phyloP scores from a whole-genome alignment of 2,888 invertebrate genomes.

The Chymomyza amoena region DNA sequence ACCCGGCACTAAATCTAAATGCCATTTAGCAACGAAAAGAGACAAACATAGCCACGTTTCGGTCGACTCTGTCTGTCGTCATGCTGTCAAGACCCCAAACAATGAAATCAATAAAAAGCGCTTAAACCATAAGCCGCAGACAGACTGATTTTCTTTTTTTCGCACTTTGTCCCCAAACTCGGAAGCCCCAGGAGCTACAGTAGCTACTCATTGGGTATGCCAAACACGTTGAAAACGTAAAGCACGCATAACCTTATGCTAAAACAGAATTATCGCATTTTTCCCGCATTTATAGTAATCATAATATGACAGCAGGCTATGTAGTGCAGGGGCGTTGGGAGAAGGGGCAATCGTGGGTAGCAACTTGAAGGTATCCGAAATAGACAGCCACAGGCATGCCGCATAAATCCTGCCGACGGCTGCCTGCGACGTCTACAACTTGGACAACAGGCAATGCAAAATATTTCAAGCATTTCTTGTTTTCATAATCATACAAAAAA shows the following conservation, averaged over 20 bases:
- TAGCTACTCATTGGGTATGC: slow-evolving; percentile 41
- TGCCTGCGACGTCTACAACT: not conserved
- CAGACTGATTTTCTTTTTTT: slow-evolving; percentile 39
- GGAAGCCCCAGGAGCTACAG: not conserved
- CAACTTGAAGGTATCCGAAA: not conserved
- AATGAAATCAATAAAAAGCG: slow-evolving; percentile 53
- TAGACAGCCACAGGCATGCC: slow-evolving; percentile 12
- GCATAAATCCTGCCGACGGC: not conserved
- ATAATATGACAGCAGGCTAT: slow-evolving; percentile 27
- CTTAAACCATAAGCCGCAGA: slow-evolving; percentile 38
- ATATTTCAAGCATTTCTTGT: slow-evolving; percentile 50
- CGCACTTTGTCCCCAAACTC: not conserved
- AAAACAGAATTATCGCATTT: slow-evolving; percentile 66
- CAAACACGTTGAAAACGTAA: slow-evolving; percentile 40
- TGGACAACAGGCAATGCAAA: slow-evolving; percentile 21
- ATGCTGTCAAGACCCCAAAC: not conserved
- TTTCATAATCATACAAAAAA: slow-evolving; percentile 14
- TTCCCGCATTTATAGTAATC: slow-evolving; percentile 59
- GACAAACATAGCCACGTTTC: slow-evolving; percentile 1
- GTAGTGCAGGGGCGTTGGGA: not conserved
- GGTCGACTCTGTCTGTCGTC: not conserved
- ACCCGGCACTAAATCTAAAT: slow-evolving; percentile 15
- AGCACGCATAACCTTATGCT: slow-evolving; percentile 44
- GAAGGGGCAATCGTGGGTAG: not conserved
- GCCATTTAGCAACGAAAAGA: slow-evolving; percentile 19